Evolutionary conservation across 2,113 vertebrate genomes (phyloP).

Genomic region (Haliaeetus leucogaster): DNA sequence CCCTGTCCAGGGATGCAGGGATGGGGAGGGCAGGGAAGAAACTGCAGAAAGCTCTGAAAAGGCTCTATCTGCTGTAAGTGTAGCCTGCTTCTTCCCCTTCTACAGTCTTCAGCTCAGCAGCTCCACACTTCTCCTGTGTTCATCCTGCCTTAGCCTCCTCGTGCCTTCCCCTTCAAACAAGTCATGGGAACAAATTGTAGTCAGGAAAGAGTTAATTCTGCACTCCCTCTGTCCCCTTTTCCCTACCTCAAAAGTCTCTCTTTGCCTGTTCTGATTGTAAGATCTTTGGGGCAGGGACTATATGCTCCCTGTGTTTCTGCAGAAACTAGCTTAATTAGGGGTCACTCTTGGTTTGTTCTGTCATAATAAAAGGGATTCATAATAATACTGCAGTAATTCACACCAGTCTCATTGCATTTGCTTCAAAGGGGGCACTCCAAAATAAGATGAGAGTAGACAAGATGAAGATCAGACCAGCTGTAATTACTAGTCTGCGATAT

Average conservation of each 20-base stretch:
- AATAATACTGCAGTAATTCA: background rate
- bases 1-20: background rate
- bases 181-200: background rate
- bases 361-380: background rate
- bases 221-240: background rate
- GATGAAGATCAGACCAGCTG: slow-evolving; percentile 24
- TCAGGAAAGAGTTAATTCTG: background rate
- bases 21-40: background rate
- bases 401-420: background rate
- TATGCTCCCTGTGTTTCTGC: background rate
- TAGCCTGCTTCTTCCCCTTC: background rate
- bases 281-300: background rate
- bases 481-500: background rate
- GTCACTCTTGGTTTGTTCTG: background rate
- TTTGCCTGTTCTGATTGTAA: background rate
- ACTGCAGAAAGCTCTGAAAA: background rate
- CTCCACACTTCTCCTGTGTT: background rate
- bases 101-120: background rate
- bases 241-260: background rate
- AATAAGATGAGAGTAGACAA: slow-evolving; percentile 14
- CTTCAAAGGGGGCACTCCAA: slow-evolving; percentile 44
- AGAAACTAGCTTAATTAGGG: background rate
- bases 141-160: background rate
- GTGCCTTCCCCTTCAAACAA: background rate
- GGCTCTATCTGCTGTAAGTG: background rate